Evolutionary conservation across 2,888 invertebrate species (phyloP), one percentile per base, ranked within the genome.

Genomic region (Hirtodrosophila histrioides): DNA sequence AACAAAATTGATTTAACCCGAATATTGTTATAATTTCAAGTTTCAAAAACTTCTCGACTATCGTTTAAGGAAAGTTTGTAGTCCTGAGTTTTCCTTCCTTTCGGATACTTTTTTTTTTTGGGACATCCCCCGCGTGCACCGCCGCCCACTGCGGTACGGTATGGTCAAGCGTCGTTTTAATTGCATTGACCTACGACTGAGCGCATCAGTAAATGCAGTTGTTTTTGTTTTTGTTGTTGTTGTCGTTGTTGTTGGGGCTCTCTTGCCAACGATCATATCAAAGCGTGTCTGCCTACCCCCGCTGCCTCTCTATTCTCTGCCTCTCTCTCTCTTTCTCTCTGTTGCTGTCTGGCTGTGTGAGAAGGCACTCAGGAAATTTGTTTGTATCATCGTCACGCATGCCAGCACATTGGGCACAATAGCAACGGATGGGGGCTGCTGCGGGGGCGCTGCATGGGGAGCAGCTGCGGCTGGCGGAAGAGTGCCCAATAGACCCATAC

Each of bases 401-500:
- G 88, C 88, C 78, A 74, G 84, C 77, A 69, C 88, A 88, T 87
- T 81, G 69, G 75, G 88, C 83, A 88, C 89, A 88, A 83, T 78
- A 73, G 70, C 70, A 69, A 53, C 49, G 57, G 41, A 44, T 27
- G 61, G 24, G 31, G 10, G 24, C 41, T 17, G 17, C 17, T 17
- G 17, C 17, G 17, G 17, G 17, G 17, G 17, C 17, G 44, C 12
- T 7, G 23, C 8, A 9, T 62, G 17, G 8, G 35, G 17, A 44
- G 44, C 55, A 41, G 46, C 36, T 43, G 44, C 11, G 31, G 24
- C 11, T 45, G 36, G 46, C 63, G 62, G 69, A 68, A 63, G 63
- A 74, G 69, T 69, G 44, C 6, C 27, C 27, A 27, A 27, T 7
- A 10, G 4, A 54, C 17, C 17, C 33, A 46, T 45, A 55, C 27